Conservation (phyloP, 2,888 invertebrate species). For the Amblyjoppa proteus region DNA sequence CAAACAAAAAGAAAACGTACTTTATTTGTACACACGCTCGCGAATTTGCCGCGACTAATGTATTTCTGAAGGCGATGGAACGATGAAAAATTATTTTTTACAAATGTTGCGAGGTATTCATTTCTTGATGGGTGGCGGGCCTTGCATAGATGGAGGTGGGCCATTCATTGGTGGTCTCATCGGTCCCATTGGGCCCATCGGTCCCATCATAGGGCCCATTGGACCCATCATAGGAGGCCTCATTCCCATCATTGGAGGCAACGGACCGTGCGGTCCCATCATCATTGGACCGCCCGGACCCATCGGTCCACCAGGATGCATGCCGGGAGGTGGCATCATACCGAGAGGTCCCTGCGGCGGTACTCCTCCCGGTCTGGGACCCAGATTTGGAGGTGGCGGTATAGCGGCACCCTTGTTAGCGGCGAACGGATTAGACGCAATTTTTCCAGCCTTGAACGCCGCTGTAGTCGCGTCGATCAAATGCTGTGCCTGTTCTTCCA, state of each 20-base stretch:
- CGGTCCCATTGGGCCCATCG: constrained; percentile 90
- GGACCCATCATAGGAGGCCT: constrained; percentile 92
- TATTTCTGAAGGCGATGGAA: neutral
- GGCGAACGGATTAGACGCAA: constrained; percentile 96
- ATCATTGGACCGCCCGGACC: constrained; percentile 84
- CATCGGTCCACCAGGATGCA: constrained; percentile 86
- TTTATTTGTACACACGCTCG: neutral
- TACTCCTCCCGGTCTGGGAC: constrained; percentile 84
- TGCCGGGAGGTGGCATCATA: constrained; percentile 86
- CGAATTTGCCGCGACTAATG: neutral
- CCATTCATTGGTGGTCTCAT: constrained; percentile 92
- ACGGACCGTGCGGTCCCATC: constrained; percentile 88
- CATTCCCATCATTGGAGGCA: constrained; percentile 93
- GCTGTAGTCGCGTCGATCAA: constrained; percentile 99
- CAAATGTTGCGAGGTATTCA: constrained; percentile 18
- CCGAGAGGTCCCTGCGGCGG: constrained; percentile 88
- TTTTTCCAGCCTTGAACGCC: constrained; percentile 98
- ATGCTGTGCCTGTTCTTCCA: constrained; percentile 99
- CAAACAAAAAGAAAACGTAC: neutral
- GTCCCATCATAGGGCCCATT: constrained; percentile 90
- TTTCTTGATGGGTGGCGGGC: constrained; percentile 78
- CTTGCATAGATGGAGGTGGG: constrained; percentile 86
- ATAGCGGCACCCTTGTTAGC: constrained; percentile 91
- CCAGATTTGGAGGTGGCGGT: constrained; percentile 90
- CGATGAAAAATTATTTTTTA: neutral